A percentile compares a stretch with the other conserved stretches of the same genome.
These are phyloP conservation scores for Lasioglossum oenotherae DNA, from an alignment of 2,888 invertebrate species.

Conservation along the genomic window DNA sequence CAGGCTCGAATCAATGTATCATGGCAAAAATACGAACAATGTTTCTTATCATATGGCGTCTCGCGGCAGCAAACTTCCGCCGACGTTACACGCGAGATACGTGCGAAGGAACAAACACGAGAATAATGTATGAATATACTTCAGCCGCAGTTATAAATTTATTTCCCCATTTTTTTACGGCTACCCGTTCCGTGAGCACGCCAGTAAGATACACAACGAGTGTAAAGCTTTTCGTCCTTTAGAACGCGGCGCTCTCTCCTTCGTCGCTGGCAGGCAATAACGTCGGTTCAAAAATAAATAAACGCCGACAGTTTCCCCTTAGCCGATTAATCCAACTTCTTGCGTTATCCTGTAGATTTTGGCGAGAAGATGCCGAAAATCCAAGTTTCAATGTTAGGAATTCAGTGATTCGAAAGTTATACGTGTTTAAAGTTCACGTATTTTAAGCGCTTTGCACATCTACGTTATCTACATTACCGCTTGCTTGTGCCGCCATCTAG, in stretches of 20 bases:
- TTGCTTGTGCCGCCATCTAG: too few relatives aligned
- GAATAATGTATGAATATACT: not conserved
- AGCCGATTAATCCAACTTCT: too few relatives aligned
- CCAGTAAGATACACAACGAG: conserved; percentile 1
- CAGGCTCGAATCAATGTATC: not conserved
- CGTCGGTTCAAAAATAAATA: too few relatives aligned
- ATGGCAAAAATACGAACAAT: not conserved
- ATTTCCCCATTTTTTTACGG: conserved; percentile 3
- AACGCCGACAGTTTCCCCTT: too few relatives aligned
- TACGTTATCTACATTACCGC: too few relatives aligned
- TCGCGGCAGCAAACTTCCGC: not conserved
- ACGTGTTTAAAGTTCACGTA: too few relatives aligned
- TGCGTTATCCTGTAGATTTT: too few relatives aligned
- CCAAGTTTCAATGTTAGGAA: too few relatives aligned
- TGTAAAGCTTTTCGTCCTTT: conserved; percentile 15
- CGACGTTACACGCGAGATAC: not conserved
- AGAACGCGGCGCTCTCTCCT: conserved; percentile 1
- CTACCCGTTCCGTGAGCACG: not conserved
- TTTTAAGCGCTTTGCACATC: too few relatives aligned
- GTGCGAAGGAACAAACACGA: not conserved
- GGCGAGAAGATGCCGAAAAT: too few relatives aligned
- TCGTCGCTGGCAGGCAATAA: conserved; percentile 4
- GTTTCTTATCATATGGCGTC: not conserved
- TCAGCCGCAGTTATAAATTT: conserved; percentile 25
- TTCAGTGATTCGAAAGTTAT: too few relatives aligned